Base-by-base conservation (phyloP, 2,113 vertebrate genomes). In the Platysteira castanea region DNA sequence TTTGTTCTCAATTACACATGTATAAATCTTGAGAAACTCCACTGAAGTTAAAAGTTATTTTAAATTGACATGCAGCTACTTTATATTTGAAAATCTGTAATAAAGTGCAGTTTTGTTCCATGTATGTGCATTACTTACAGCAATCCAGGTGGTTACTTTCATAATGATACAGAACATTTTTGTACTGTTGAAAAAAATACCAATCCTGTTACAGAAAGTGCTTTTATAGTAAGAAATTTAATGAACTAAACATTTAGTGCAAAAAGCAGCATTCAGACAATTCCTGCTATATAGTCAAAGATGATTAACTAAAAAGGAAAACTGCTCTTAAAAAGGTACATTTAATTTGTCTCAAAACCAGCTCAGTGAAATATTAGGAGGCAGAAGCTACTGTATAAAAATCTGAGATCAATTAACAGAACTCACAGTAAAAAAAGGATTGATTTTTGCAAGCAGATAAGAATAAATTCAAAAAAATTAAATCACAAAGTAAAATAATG, bases 101-200 rank as follows among this genome's bases (percentile, higher is more conserved):
- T 84, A 56, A 92, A 88, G 31, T 23, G 39, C 67, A 49, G 60
- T 61, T 88, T 54, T 92, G 28, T 63, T 92, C 76, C 86, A 82
- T 46, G 63, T 30, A 39, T 35, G 33, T 87, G 94, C 89, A 92
- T 92, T 93, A 87, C 89, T 89, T 87, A 89, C 1, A 94, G 86
- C 92, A 81, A 86, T 93, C 92, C 84, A 92, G 90, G 96, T 96
- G 90, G 92, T 94, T 78, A 87, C 92, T 96, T 92, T 85, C 44
- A 96, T 96, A 96, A 91, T 60, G 83, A 91, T 19, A 83, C 33
- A 59, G 67, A 94, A 69, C 23, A 65, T 86, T 80, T 90, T 31
- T 65, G 21, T 71, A 37, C 67, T 22, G 8, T 14, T 73, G 65
- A 90, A 93, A 91, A 82, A 86, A 91, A 88, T 4, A 21, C 52